Evolutionary conservation across 2,888 invertebrate genomes (phyloP).

Genomic region (Palloptera scutellata): DNA sequence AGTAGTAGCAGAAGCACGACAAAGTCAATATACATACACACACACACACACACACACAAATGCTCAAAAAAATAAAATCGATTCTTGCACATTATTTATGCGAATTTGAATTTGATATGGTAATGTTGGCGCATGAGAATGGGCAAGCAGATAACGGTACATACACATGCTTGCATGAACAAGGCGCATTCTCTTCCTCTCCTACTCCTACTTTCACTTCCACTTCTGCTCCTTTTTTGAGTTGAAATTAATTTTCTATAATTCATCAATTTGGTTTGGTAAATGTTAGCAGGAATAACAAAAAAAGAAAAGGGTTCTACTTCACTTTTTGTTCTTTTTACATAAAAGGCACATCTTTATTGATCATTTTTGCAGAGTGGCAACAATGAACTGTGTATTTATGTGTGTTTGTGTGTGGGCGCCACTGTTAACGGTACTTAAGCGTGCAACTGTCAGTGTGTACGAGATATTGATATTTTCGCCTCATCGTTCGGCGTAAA

Average conservation of each 20-base stretch:
- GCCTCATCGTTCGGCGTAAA: no score
- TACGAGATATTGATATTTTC: no score
- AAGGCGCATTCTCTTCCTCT: not conserved
- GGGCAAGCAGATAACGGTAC: not conserved
- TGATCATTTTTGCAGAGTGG: constrained; percentile 11
- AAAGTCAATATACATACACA: no score
- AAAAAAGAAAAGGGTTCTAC: constrained; percentile 45
- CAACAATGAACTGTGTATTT: not conserved
- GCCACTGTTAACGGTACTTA: constrained; percentile 1
- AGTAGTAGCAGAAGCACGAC: no score
- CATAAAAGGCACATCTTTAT: constrained; percentile 30
- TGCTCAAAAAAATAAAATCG: constrained; percentile 1
- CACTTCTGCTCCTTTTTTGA: not conserved
- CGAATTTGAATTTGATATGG: constrained; percentile 54
- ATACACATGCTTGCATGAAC: not conserved
- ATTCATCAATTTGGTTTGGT: constrained; percentile 54
- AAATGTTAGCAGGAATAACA: constrained; percentile 19
- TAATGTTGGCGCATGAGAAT: constrained; percentile 49
- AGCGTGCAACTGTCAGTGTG: no score
- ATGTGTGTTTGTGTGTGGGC: not conserved
- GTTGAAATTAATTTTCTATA: constrained; percentile 59
- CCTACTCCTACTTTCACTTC: no score
- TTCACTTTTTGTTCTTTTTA: constrained; percentile 36
- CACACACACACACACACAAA: no score
- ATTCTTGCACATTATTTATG: constrained; percentile 42